Base-by-base conservation (phyloP, 2,797 vertebrate species). In the Myoxocephalus aenaeus region DNA sequence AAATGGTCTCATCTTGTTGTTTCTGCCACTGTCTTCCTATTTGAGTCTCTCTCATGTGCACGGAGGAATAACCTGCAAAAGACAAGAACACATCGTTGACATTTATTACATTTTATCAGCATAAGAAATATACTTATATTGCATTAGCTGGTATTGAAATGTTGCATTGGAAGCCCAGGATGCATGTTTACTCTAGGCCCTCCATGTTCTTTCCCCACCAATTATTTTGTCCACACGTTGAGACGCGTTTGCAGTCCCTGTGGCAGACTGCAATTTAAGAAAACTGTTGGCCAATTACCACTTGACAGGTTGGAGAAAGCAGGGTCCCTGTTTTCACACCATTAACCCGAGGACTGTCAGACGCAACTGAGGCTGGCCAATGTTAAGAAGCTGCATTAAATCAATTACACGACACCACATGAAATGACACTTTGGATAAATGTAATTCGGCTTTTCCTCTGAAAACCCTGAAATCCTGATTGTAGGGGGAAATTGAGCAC, bases 251-350 rank as follows among this genome's bases (percentile, higher is more conserved):
- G 76, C 75, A 85, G 77, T 91, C 88, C 85, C 82, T 75, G 75
- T 92, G 92, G 90, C 91, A 92, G 89, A 84, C 83, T 90, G 86
- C 83, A 93, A 92, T 94, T 94, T 93, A 91, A 84, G 79, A 78
- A 91, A 90, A 89, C 86, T 79, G 73, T 86, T 88, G 87, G 90
- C 92, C 92, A 95, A 95, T 95, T 96, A 95, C 86, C 79, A 83
- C 79, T 90, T 95, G 92, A 94, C 93, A 95, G 89, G 90, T 87
- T 86, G 83, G 86, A 87, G 72, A 90, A 93, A 93, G 82, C 90
- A 93, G 50, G 77, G 86, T 92, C 87, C 89, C 79, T 88, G 81
- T 93, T 95, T 93, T 94, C 90, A 92, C 90, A 90, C 85, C 88
- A 94, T 94, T 93, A 94, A 94, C 89, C 92, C 82, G 81, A 81